Evolutionary conservation across 1,140 invertebrate genomes (phyloP).

Genomic region (Zaprionus camerounensis): DNA sequence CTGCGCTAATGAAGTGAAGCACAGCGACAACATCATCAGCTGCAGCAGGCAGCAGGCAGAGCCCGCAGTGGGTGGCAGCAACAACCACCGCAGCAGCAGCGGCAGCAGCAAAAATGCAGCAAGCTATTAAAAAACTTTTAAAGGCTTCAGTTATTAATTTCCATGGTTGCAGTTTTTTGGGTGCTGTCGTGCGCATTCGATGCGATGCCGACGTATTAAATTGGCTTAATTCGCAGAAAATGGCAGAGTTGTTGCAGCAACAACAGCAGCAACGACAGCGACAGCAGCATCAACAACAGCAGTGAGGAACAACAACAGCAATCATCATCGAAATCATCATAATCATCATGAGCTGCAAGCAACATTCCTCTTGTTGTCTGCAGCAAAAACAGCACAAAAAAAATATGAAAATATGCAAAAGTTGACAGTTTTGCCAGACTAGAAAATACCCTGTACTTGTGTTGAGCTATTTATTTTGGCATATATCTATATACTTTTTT

Average conservation of each 20-base stretch:
- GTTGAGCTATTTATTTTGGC: not conserved
- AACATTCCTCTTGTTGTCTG: slow-evolving; percentile 45
- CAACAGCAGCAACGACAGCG: slow-evolving; percentile 10
- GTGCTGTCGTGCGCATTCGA: slow-evolving; percentile 34
- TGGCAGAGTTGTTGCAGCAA: slow-evolving; percentile 60
- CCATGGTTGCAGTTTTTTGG: slow-evolving; percentile 50
- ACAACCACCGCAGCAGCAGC: slow-evolving; percentile 15
- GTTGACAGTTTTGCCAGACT: not conserved
- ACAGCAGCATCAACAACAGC: slow-evolving; percentile 37
- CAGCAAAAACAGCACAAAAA: slow-evolving; percentile 44
- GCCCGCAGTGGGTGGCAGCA: not conserved
- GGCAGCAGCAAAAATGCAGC: slow-evolving; percentile 3
- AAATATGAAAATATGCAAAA: not conserved
- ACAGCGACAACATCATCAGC: slow-evolving; percentile 19
- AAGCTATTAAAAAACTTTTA: slow-evolving; percentile 65
- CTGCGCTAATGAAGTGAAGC: slow-evolving; percentile 71
- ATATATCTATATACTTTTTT: not conserved
- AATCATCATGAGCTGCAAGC: slow-evolving; percentile 31
- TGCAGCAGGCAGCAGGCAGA: slow-evolving; percentile 10
- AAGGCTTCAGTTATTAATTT: slow-evolving; percentile 66
- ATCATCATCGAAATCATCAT: slow-evolving; percentile 48
- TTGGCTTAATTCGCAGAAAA: slow-evolving; percentile 80
- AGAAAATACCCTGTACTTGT: not conserved
- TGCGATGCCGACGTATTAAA: slow-evolving; percentile 60
- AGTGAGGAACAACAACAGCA: slow-evolving; percentile 17